Percentiles rank a stretch among this genome's conserved stretches.
Evolutionary conservation across 2,797 vertebrate genomes (phyloP).

Genomic region (Falco concolor): DNA sequence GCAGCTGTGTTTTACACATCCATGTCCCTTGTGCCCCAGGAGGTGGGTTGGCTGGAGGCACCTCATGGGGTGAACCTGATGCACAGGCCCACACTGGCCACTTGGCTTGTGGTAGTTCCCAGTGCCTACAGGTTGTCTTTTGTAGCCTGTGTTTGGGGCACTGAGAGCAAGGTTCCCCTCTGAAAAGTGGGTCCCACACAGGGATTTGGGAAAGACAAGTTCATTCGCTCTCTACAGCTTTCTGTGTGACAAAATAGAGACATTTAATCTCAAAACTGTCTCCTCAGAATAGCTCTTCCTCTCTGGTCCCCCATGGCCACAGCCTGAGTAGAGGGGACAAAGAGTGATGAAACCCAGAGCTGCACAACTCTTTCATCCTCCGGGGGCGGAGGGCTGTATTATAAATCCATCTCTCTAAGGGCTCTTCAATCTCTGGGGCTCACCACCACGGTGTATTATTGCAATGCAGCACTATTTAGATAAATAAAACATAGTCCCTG

Average conservation of each 20-base stretch:
- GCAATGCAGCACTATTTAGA: not conserved
- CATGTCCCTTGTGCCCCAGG: not conserved
- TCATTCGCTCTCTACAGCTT: not conserved
- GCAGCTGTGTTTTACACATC: not conserved
- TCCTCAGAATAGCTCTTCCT: not conserved
- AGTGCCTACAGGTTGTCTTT: not conserved
- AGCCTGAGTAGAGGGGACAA: not conserved
- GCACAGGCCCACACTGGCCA: not conserved
- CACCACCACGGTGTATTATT: not conserved
- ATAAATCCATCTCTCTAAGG: slow-evolving; percentile 10
- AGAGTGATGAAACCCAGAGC: slow-evolving; percentile 21
- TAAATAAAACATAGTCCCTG: not conserved
- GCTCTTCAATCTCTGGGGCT: not conserved
- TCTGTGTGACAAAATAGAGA: not conserved
- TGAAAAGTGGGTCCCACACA: not conserved
- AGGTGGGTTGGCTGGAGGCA: not conserved
- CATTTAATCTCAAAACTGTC: not conserved
- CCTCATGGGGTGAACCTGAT: not conserved
- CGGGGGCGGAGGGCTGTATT: not conserved
- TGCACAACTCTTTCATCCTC: not conserved
- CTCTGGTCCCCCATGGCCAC: not conserved
- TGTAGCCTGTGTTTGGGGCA: not conserved
- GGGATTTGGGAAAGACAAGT: not conserved
- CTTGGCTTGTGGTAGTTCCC: not conserved
- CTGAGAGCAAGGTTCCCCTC: not conserved